phyloP scores from a whole-genome alignment of 2,888 invertebrate species.

The Tetragonisca angustula region DNA sequence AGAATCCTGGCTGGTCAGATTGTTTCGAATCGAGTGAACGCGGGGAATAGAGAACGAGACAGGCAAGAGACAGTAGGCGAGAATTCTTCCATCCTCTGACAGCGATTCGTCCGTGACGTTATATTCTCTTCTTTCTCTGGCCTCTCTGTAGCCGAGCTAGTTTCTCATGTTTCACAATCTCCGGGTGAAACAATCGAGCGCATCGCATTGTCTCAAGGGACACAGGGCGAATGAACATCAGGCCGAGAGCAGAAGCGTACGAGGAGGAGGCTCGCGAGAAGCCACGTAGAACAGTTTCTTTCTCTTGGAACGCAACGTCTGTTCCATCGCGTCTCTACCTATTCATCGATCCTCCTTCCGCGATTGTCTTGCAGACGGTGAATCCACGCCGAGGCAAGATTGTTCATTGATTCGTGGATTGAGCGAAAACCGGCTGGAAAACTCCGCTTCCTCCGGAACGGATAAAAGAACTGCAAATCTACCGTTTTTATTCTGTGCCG shows the following conservation, averaged over 20 bases:
- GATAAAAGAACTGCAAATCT: not conserved
- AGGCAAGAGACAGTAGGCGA: not conserved
- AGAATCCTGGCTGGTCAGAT: slow-evolving; percentile 71
- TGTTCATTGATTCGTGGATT: slow-evolving; percentile 22
- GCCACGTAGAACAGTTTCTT: slow-evolving; percentile 55
- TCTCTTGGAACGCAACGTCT: slow-evolving; percentile 20
- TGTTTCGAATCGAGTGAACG: slow-evolving; percentile 27
- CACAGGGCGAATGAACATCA: slow-evolving; percentile 53
- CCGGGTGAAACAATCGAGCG: slow-evolving; percentile 76
- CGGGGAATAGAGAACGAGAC: not conserved
- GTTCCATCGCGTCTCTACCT: not conserved
- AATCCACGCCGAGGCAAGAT: slow-evolving; percentile 12
- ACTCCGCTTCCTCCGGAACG: not conserved
- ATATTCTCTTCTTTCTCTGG: slow-evolving; percentile 26
- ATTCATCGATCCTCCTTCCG: slow-evolving; percentile 18
- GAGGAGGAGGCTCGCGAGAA: slow-evolving; percentile 12
- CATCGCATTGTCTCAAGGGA: slow-evolving; percentile 67
- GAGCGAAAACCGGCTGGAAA: slow-evolving; percentile 4
- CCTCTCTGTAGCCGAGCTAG: slow-evolving; percentile 52
- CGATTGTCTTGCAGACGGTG: slow-evolving; percentile 24
- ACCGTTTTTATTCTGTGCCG: not conserved
- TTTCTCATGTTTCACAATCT: slow-evolving; percentile 70
- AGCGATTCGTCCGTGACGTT: slow-evolving; percentile 23
- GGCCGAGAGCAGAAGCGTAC: slow-evolving; percentile 56
- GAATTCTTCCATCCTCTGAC: slow-evolving; percentile 36